Evolutionary conservation across 1,140 invertebrate species (phyloP), one percentile per base, ranked within the genome.

Genomic region (Oedothorax gibbosus): DNA sequence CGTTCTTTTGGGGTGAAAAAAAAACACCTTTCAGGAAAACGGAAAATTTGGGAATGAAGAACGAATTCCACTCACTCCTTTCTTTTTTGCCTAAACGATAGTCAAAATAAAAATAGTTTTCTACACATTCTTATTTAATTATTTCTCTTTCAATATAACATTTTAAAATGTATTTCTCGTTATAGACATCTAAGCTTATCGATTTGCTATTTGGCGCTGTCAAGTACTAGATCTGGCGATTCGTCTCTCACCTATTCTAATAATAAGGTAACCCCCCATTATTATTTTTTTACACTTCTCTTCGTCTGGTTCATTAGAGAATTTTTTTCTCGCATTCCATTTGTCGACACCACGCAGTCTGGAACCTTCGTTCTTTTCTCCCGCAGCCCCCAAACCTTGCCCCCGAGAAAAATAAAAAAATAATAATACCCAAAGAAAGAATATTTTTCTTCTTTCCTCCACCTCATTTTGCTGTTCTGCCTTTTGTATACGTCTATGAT

Each of bases 321-420:
- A 57, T 76, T 81, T 84, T n/a, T 84, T 84, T 84, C 71, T 51
- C 69, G 60, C 81, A 84, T 84, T 84, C 81, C 81, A 84, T 20
- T 84, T 84, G 81, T 84, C 81, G 81, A 84, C 81, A 84, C 81
- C 80, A 84, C 81, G 81, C 81, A 84, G 81, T 84, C 81, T 82
- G 81, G 81, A 62, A 50, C 72, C 49, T 51, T 71, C 80, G 65
- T 7, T 57, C 20, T 51, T 56, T 81, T 49, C 78, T 68, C 65
- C 78, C 56, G 53, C 21, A 53, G 50, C 75, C 15, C 54, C 21
- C 51, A 35, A 35, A 35, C 35, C 35, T 35, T 35, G 35, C 35
- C 35, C 35, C 35, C 35, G 35, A 35, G 35, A 5, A 35, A 35
- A 35, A 35, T 35, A 35, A 35, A 35, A 35, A 35, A 35, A 35